A percentile compares a stretch with the other conserved stretches of the same genome.
Conservation (phyloP, 2,888 invertebrate species). For the Ichneumon xanthorius region DNA sequence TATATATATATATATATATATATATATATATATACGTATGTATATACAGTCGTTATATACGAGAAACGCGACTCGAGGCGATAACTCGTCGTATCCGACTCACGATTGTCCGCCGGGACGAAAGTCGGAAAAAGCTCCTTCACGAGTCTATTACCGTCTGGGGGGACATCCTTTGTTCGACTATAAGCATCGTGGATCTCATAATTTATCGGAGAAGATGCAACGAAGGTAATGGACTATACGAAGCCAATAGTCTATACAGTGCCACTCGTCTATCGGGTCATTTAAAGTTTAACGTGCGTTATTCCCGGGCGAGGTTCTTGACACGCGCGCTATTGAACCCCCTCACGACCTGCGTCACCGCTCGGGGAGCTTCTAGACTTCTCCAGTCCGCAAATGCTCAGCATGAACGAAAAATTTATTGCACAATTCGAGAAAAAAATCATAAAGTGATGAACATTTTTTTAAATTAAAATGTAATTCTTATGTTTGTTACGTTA, state of each 20-base stretch:
- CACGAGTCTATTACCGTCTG: slow-evolving; percentile 10
- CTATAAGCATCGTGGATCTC: slow-evolving; percentile 27
- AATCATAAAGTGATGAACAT: no score
- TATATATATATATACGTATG: background rate
- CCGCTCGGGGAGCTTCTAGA: background rate
- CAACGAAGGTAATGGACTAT: slow-evolving; percentile 10
- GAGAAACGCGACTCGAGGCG: slow-evolving; percentile 27
- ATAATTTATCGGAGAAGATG: slow-evolving; percentile 43
- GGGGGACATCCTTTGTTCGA: slow-evolving; percentile 29
- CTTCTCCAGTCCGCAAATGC: background rate
- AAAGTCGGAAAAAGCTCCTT: slow-evolving; percentile 36
- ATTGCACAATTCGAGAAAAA: background rate
- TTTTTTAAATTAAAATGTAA: no score
- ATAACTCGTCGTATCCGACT: slow-evolving; percentile 38
- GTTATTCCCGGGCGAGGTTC: slow-evolving; percentile 24
- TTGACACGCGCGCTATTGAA: background rate
- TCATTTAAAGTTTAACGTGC: slow-evolving; percentile 42
- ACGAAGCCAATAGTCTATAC: background rate
- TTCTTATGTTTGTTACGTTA: no score
- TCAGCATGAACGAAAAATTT: background rate
- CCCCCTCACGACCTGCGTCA: background rate
- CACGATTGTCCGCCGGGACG: slow-evolving; percentile 28
- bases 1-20: background rate
- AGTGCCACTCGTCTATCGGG: slow-evolving; percentile 8
- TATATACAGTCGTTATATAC: background rate